Evolutionary conservation across 2,113 vertebrate genomes (phyloP), one percentile per base, ranked within the genome.

Genomic region (Upupa epops): DNA sequence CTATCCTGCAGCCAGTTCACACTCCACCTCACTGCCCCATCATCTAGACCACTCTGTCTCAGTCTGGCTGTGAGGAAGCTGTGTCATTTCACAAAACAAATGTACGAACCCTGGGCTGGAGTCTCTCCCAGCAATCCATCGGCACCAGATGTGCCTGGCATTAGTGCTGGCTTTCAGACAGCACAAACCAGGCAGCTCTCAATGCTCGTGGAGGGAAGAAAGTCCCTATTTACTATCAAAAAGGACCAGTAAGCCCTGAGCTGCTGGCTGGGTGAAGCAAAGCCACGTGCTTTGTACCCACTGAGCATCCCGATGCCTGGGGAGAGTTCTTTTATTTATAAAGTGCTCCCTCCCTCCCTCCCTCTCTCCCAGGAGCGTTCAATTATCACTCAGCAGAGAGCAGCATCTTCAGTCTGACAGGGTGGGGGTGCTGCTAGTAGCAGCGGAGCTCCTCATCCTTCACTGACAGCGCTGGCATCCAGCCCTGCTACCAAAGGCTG

Each of bases 131-230:
- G 46, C 40, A 21, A 37, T 46, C 74, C 18, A 37, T 46, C 74
- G 19, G 5, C 56, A 29, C 28, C n/a, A 28, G 5, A 14, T 26
- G 13, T 7, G 61, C 26, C 83, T 68, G 55, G 25, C 18, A 4
- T 31, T 3, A 40, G 36, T 0, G 3, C 34, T 72, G 52, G 61
- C 22, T 40, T 70, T 55, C 48, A 32, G 3, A 14, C 20, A 22
- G 45, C 52, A 15, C 22, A 7, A 26, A 65, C 26, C 0, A 3
- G 20, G 28, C 46, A 40, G 37, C 7, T 70, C 49, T 49, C 56
- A 42, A 11, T n/a, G 28, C 37, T 37, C 2, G 0, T 0, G 1
- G 19, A 21, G 28, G 11, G 22, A 59, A 46, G 29, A 37, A 60
- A 65, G 18, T 14, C 51, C 24, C 22, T 28, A 1, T 46, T 71